Conservation (phyloP, 1,140 invertebrate species). For the Octopus sinensis region DNA sequence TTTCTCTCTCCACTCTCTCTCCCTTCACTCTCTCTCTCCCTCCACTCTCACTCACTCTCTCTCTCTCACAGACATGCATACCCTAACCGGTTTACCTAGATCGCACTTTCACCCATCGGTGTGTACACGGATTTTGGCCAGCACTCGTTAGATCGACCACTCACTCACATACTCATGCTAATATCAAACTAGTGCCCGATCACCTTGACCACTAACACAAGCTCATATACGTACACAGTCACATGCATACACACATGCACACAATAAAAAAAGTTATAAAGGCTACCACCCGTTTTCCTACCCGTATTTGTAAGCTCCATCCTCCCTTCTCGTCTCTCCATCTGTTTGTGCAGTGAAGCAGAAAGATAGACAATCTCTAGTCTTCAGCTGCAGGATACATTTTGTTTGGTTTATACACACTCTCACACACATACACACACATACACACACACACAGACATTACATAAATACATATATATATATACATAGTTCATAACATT, state of each 20-base stretch:
- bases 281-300: too few species aligned
- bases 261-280: background rate
- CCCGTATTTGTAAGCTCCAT: too few species aligned
- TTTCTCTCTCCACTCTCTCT: background rate
- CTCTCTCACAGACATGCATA: background rate
- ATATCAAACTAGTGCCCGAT: too few species aligned
- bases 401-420: too few species aligned
- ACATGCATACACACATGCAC: slow-evolving; percentile 17
- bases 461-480: background rate
- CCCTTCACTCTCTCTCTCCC: background rate
- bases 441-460: slow-evolving; percentile 17
- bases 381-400: too few species aligned
- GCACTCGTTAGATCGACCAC: slow-evolving; percentile 16
- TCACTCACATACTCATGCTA: background rate
- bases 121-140: slow-evolving; percentile 11
- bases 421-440: slow-evolving; percentile 18
- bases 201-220: background rate
- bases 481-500: background rate
- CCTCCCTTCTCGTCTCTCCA: too few species aligned
- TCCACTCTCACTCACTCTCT: background rate
- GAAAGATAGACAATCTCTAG: too few species aligned
- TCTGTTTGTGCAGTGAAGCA: too few species aligned
- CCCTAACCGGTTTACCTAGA: background rate
- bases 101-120: background rate
- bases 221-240: slow-evolving; percentile 20